Conservation (phyloP, 2,113 vertebrate species). For the Hystrix cristata region DNA sequence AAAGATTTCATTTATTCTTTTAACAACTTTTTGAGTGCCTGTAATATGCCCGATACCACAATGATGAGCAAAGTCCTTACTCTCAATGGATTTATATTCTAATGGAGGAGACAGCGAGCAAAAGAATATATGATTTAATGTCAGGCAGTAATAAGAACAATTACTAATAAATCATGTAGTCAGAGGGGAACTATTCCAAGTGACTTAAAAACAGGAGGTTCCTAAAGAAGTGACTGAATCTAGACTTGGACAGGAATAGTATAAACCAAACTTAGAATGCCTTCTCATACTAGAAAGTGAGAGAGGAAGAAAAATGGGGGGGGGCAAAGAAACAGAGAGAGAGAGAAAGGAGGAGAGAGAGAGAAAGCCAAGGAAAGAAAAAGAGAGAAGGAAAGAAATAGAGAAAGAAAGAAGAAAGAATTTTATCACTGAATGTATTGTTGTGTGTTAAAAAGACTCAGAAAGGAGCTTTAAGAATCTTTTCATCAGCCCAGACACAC, state of each 20-base stretch:
- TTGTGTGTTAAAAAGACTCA: neutral
- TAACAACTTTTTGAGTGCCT: neutral
- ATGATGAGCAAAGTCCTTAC: neutral
- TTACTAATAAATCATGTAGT: conserved; percentile 36
- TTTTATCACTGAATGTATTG: neutral
- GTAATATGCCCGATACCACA: neutral
- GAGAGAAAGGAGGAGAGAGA: too few relatives aligned
- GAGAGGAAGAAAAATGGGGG: neutral
- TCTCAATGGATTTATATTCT: neutral
- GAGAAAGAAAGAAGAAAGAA: neutral
- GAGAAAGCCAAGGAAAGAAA: too few relatives aligned
- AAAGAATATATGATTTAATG: neutral
- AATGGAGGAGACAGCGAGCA: neutral
- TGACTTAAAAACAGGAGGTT: neutral
- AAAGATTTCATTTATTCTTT: neutral
- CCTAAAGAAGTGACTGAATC: neutral
- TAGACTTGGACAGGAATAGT: neutral
- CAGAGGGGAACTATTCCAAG: conserved; percentile 17
- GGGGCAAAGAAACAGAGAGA: too few relatives aligned
- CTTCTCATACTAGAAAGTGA: neutral
- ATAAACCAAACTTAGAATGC: neutral
- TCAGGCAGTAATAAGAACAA: neutral
- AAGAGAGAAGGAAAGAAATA: neutral
- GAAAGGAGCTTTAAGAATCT: conserved; percentile 31
- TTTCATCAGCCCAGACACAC: neutral